A percentile compares a stretch with the other conserved stretches of the same genome.
Conservation (phyloP, 2,113 vertebrate genomes). For the Oryzias woworae region DNA sequence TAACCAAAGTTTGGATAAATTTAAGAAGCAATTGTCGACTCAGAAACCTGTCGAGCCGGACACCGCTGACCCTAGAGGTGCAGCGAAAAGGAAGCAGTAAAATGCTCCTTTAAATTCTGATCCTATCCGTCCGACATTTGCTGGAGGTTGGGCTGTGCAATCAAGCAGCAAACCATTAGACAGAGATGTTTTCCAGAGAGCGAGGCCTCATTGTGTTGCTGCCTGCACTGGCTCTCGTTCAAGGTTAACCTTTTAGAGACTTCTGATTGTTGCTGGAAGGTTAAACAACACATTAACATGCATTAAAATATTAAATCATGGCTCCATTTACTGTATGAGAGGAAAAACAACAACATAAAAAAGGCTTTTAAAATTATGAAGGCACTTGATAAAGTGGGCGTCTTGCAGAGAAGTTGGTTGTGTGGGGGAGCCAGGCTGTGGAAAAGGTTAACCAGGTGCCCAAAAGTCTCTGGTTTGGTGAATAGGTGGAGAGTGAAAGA, state of each 20-base stretch:
- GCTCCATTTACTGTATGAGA: slow-evolving; percentile 80
- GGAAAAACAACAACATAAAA: slow-evolving; percentile 83
- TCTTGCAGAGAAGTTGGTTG: slow-evolving; percentile 28
- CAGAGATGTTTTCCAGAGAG: slow-evolving; percentile 84
- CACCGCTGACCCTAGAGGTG: slow-evolving; percentile 92
- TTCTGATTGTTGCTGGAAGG: slow-evolving; percentile 81
- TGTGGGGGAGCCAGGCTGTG: slow-evolving; percentile 12
- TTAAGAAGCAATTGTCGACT: slow-evolving; percentile 83
- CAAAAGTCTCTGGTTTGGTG: no score
- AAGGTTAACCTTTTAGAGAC: slow-evolving; percentile 89
- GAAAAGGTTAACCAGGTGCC: slow-evolving; percentile 44
- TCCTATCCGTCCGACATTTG: slow-evolving; percentile 94
- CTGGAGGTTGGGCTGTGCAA: slow-evolving; percentile 85
- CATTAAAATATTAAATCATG: slow-evolving; percentile 85
- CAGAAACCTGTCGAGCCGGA: slow-evolving; percentile 86
- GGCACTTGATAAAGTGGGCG: slow-evolving; percentile 72
- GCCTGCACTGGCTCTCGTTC: slow-evolving; percentile 83
- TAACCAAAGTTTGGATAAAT: slow-evolving; percentile 69
- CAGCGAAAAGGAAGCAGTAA: slow-evolving; percentile 88
- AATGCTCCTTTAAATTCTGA: slow-evolving; percentile 94
- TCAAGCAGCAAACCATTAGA: slow-evolving; percentile 93
- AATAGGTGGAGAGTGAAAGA: no score
- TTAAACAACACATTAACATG: slow-evolving; percentile 85
- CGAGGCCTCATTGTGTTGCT: slow-evolving; percentile 87
- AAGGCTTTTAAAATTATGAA: slow-evolving; percentile 84